Evolutionary conservation across 2,797 vertebrate species (phyloP), one percentile per base, ranked within the genome.

Genomic region (Gymnoscopelus braueri): DNA sequence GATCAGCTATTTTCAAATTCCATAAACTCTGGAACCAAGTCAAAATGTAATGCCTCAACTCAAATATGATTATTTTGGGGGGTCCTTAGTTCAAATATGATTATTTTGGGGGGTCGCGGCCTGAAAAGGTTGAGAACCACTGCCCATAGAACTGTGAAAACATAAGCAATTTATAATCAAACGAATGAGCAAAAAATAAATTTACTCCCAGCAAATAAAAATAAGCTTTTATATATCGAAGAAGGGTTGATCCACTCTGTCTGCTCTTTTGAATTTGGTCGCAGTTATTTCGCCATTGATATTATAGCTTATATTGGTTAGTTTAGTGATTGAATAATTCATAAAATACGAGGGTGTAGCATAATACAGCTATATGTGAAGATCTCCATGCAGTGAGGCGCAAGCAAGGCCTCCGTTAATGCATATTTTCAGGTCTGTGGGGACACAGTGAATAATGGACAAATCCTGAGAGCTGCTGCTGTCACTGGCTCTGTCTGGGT

Each of bases 381-480:
- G 29, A 59, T 44, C 14, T 52, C 53, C 70, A 49, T 61, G 35
- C 9, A 54, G 12, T 53, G 15, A 53, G 39, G 52, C 39, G 10
- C 32, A 68, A 61, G 49, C 4, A 54, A 69, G 75, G 62, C 61
- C 75, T 75, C 32, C 48, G 67, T 74, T 39, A 55, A 72, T 58
- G 60, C 82, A 78, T 39, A 71, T 77, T 75, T 19, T 83, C 79
- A 82, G 69, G 66, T 85, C 66, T 69, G 63, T 71, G 65, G 32
- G 66, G 61, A 56, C 52, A 80, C 19, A 60, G 73, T 78, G 73
- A 84, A 80, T 83, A 79, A 83, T 78, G 82, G 79, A 80, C 84
- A 84, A 81, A 83, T 77, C 72, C 71, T 70, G 71, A 62, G 71
- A 83, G 86, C 78, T 87, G 81, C 78, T 87, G 81, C 84, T 84